Evolutionary conservation across 2,113 vertebrate species (phyloP).

Genomic region (Thalassoma bifasciatum): DNA sequence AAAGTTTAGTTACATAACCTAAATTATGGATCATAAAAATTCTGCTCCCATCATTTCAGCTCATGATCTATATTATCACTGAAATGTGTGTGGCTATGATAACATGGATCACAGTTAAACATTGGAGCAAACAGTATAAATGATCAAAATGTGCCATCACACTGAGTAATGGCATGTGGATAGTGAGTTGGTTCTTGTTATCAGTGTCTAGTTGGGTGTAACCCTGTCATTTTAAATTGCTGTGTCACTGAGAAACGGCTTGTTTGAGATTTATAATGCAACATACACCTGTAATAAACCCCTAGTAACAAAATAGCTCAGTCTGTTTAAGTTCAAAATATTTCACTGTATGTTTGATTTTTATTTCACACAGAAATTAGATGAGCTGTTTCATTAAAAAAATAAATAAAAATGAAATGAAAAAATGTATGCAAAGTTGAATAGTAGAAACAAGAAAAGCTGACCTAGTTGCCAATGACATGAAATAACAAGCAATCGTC

Average conservation of each 20-base stretch:
- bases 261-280: slow-evolving; percentile 13
- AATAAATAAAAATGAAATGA: too few relatives aligned
- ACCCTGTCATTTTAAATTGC: not conserved
- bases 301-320: not conserved
- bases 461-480: too few relatives aligned
- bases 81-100: slow-evolving; percentile 2
- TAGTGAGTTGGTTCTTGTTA: too few relatives aligned
- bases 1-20: slow-evolving; percentile 10
- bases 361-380: too few relatives aligned
- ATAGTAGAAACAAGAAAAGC: too few relatives aligned
- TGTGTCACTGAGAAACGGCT: not conserved
- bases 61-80: not conserved
- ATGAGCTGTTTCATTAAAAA: too few relatives aligned
- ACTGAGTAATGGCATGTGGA: not conserved
- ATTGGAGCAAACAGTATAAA: not conserved
- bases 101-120: not conserved
- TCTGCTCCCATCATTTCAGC: not conserved
- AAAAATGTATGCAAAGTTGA: too few relatives aligned
- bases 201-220: not conserved
- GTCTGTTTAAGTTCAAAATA: not conserved
- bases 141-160: not conserved
- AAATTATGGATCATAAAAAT: not conserved
- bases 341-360: too few relatives aligned
- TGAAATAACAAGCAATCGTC: too few relatives aligned
- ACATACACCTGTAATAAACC: not conserved